A percentile compares a stretch with the other conserved stretches of the same genome.
Conservation (phyloP, 2,797 vertebrate genomes). For the Hoplostethus mediterraneus region DNA sequence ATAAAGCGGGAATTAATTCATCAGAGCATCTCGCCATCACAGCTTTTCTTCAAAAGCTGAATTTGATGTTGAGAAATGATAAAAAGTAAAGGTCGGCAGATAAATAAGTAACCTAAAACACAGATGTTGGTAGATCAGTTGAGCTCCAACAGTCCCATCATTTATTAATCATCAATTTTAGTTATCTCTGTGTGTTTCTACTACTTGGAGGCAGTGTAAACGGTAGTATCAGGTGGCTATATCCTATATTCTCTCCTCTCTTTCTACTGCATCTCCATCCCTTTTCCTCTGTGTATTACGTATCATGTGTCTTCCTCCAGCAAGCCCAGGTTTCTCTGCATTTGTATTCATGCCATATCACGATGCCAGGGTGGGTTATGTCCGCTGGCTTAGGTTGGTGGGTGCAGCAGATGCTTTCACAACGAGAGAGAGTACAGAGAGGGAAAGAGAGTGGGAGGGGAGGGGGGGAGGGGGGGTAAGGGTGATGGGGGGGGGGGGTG, state of each 20-base stretch:
- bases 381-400: conserved; percentile 45
- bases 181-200: too few relatives aligned
- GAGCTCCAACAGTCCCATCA: too few relatives aligned
- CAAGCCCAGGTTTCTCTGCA: conserved; percentile 34
- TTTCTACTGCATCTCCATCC: not conserved
- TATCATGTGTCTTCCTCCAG: conserved; percentile 26
- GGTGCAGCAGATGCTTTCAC: conserved; percentile 49
- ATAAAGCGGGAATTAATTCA: too few relatives aligned
- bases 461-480: not conserved
- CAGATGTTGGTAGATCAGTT: too few relatives aligned
- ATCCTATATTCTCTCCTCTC: not conserved
- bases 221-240: too few relatives aligned
- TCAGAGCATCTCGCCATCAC: too few relatives aligned
- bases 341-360: conserved; percentile 54
- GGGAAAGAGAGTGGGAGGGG: not conserved
- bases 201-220: too few relatives aligned
- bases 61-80: too few relatives aligned
- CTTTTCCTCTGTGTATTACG: conserved; percentile 15
- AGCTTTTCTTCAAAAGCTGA: too few relatives aligned
- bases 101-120: too few relatives aligned
- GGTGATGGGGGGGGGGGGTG: not conserved
- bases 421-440: conserved; percentile 33
- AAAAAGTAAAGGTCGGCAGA: too few relatives aligned
- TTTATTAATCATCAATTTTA: too few relatives aligned
- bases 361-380: conserved; percentile 39